Base-by-base conservation (phyloP, 2,888 invertebrate species). In the Carabus problematicus region DNA sequence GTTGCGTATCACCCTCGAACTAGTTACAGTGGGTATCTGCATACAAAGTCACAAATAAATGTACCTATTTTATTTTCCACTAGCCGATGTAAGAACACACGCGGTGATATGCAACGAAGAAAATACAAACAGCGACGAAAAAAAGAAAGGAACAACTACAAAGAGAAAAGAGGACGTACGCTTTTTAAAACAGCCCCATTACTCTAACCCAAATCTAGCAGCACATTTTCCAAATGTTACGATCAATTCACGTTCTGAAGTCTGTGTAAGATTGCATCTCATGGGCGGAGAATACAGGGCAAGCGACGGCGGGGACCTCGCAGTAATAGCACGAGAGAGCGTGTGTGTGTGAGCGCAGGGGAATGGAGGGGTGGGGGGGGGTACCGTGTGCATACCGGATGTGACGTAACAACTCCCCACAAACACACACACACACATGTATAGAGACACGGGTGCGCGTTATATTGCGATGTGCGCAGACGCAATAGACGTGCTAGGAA, bases 161-260 rank as follows among this genome's bases (percentile, higher is more conserved):
- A 29, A 56, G 56, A 66, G 40, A 56, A 66, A 66, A 66, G 52
- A 18, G 52, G 52, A 52, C 18, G 52, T 40, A 19, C 66, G 40
- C 59, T 59, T 66, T 58, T 58, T 58, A 66, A 66, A 66, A 66
- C 58, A 66, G 47, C 49, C 58, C 59, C 66, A 66, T 66, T 66
- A 58, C 66, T 66, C 56, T 66, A 66, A 66, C 66, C 66, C 66
- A 66, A 66, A 66, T 66, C 66, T 66, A 58, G 59, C 58, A 66
- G 59, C 66, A 66, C 66, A 66, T 66, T 66, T 59, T 66, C 66
- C 58, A 66, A 66, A 66, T 66, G 66, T 66, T 66, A 66, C 66
- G 66, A 66, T 66, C 66, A 66, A 66, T 66, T 66, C 58, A 58
- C 66, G 66, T 59, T 66, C 47, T 43, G 56, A 58, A 64, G 58